Evolutionary conservation across 2,113 vertebrate genomes (phyloP).

Genomic region (Scatophagus argus): DNA sequence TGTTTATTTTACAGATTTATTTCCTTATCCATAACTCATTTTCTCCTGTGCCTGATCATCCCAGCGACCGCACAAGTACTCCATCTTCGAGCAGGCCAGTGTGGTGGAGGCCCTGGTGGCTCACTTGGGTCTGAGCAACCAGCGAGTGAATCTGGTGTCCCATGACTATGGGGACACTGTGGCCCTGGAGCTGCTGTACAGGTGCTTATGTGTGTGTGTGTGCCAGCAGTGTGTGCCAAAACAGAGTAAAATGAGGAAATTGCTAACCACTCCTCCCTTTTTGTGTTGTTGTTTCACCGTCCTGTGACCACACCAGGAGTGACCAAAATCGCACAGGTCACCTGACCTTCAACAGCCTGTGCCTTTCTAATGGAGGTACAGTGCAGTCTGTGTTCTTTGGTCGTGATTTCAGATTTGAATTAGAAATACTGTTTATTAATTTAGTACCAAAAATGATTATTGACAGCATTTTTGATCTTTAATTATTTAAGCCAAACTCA

Average conservation of each 20-base stretch:
- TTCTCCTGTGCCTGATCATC: background rate
- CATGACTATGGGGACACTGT: constrained; percentile 97
- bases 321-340: constrained; percentile 91
- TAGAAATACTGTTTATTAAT: background rate
- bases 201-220: constrained; percentile 76
- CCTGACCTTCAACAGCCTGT: constrained; percentile 93
- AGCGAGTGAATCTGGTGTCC: constrained; percentile 90
- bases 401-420: background rate
- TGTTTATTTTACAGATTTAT: no score
- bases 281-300: background rate
- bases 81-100: constrained; percentile 95
- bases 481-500: background rate
- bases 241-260: background rate
- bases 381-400: background rate
- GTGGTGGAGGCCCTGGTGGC: constrained; percentile 90
- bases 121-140: constrained; percentile 88
- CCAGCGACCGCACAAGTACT: constrained; percentile 92
- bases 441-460: background rate
- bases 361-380: constrained; percentile 96
- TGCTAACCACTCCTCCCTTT: background rate
- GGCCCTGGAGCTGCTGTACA: constrained; percentile 94
- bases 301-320: constrained; percentile 79
- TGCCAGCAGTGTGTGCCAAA: constrained; percentile 62
- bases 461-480: no score
- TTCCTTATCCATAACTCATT: background rate